These are phyloP conservation scores for Battus philenor DNA, from an alignment of 1,140 invertebrate species.

Conservation along the genomic window DNA sequence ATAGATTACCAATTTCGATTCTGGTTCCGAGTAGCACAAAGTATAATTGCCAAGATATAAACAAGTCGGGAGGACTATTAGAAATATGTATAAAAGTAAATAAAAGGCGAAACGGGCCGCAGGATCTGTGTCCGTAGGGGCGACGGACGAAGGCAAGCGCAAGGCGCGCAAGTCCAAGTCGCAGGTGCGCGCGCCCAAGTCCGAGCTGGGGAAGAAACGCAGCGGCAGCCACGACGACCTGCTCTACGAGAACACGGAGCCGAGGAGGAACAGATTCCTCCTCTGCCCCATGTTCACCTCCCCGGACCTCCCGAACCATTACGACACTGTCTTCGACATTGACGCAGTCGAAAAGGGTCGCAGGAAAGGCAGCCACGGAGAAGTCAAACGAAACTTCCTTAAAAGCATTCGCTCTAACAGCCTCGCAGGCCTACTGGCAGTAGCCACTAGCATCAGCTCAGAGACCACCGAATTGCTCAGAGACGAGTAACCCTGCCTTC, in stretches of 20 bases:
- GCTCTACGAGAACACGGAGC: constrained; percentile 39
- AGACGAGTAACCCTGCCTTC: constrained; percentile 33
- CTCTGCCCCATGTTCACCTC: constrained; percentile 48
- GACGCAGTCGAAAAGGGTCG: constrained; percentile 20
- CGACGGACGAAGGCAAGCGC: constrained; percentile 30
- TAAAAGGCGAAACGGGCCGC: background rate
- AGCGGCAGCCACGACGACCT: constrained; percentile 58
- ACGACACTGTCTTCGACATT: constrained; percentile 53
- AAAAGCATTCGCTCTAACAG: constrained; percentile 55
- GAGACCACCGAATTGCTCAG: constrained; percentile 55
- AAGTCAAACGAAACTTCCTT: constrained; percentile 46
- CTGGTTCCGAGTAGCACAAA: no score
- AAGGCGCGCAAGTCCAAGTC: constrained; percentile 52
- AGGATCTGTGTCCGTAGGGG: constrained; percentile 24
- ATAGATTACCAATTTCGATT: no score
- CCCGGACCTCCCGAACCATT: constrained; percentile 38
- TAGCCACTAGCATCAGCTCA: constrained; percentile 35
- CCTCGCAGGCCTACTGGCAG: constrained; percentile 44
- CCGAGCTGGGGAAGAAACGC: constrained; percentile 37
- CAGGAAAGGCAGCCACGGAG: constrained; percentile 29
- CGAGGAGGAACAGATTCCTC: constrained; percentile 34
- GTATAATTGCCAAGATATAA: no score
- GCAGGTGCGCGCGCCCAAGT: constrained; percentile 32
- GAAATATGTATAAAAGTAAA: background rate
- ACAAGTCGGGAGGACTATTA: no score